These are phyloP conservation scores for Florisuga fusca DNA, from an alignment of 2,797 vertebrate species.

Conservation along the genomic window DNA sequence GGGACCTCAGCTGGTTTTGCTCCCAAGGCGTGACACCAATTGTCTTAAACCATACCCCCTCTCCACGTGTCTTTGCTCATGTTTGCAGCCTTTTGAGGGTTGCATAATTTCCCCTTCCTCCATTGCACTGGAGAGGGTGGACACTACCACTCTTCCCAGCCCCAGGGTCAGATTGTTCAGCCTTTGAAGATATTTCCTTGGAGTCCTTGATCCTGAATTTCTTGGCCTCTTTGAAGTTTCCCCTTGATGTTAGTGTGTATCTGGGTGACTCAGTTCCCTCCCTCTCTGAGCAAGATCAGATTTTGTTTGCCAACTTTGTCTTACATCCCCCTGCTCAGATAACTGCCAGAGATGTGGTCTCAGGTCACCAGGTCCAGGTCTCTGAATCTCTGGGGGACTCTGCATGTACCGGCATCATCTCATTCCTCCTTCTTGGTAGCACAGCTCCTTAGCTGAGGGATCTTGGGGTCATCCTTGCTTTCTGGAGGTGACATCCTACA, in stretches of 20 bases:
- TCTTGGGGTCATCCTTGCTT: neutral
- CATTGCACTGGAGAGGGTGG: neutral
- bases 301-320: slow-evolving; percentile 43
- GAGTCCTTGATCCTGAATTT: slow-evolving; percentile 54
- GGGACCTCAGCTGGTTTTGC: neutral
- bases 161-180: slow-evolving; percentile 62
- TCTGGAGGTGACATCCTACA: neutral
- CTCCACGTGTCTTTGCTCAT: neutral
- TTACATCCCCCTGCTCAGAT: neutral
- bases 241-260: slow-evolving; percentile 43
- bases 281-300: neutral
- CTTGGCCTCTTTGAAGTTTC: slow-evolving; percentile 65
- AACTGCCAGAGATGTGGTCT: neutral
- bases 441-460: rapidly evolving
- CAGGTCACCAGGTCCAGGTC: neutral
- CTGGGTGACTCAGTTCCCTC: slow-evolving; percentile 47
- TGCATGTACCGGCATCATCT: neutral
- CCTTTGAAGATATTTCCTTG: slow-evolving; percentile 66
- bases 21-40: neutral
- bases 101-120: slow-evolving; percentile 20
- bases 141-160: slow-evolving; percentile 48
- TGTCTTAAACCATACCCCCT: neutral
- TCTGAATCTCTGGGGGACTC: neutral
- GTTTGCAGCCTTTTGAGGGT: slow-evolving; percentile 31
- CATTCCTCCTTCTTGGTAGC: neutral